Conservation (phyloP, 2,888 invertebrate species). For the Eupithecia subfuscata region DNA sequence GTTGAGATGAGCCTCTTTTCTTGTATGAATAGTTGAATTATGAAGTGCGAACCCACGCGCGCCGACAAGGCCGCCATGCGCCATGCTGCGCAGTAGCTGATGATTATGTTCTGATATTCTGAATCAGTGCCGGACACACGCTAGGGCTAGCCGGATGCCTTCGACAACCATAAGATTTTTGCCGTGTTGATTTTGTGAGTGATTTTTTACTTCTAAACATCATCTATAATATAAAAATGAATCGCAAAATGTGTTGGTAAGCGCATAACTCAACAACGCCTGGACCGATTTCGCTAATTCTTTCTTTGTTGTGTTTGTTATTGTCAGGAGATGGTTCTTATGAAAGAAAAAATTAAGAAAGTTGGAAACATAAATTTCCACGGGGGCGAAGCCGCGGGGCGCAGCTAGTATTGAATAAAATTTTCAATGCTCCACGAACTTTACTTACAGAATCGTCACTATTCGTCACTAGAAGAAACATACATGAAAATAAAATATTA, state of each 20-base stretch:
- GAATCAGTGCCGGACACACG: conserved; percentile 76
- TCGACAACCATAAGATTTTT: conserved; percentile 14
- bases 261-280: no score
- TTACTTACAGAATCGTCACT: background rate
- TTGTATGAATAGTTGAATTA: conserved; percentile 62
- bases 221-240: no score
- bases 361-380: no score
- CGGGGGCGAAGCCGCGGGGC: no score
- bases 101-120: conserved; percentile 80
- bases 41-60: conserved; percentile 77
- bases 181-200: conserved; percentile 21
- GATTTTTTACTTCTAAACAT: background rate
- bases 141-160: conserved; percentile 62
- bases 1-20: conserved; percentile 64
- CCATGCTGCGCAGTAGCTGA: conserved; percentile 76
- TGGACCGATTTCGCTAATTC: no score
- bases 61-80: conserved; percentile 68
- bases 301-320: no score
- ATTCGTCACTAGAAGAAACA: background rate
- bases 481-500: background rate
- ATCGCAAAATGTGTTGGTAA: no score
- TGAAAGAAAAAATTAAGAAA: no score
- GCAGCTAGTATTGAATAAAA: background rate
- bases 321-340: no score
- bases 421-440: background rate